These are phyloP conservation scores for Crenichthys baileyi DNA, from an alignment of 2,797 vertebrate species.

Conservation along the genomic window DNA sequence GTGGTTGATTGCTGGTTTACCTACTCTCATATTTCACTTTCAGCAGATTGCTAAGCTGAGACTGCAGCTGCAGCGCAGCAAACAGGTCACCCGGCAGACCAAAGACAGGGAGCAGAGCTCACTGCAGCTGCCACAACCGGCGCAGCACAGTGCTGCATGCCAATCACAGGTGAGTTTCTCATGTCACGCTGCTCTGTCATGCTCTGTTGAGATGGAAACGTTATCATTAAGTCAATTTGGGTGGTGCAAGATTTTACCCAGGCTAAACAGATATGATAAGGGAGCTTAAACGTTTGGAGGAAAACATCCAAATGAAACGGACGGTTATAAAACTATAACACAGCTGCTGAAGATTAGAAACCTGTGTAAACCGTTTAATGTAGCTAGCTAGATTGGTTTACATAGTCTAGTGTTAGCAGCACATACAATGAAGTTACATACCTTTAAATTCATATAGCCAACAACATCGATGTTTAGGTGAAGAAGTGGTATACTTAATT, in stretches of 20 bases:
- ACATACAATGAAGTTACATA: neutral
- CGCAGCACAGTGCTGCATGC: slow-evolving; percentile 79
- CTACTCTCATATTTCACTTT: slow-evolving; percentile 45
- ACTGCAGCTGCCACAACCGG: slow-evolving; percentile 84
- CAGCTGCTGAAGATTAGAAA: slow-evolving; percentile 30
- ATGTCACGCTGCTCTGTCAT: neutral
- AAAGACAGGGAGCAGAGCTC: slow-evolving; percentile 90
- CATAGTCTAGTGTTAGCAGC: neutral
- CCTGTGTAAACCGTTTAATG: neutral
- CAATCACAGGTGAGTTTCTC: slow-evolving; percentile 86
- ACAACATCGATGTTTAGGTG: slow-evolving; percentile 1
- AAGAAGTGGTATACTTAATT: neutral
- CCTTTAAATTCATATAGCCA: neutral
- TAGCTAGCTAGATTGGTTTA: neutral
- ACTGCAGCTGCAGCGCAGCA: slow-evolving; percentile 92
- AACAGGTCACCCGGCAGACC: slow-evolving; percentile 88
- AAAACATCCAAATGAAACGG: slow-evolving; percentile 23
- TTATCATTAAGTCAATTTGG: slow-evolving; percentile 29
- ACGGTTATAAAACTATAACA: slow-evolving; percentile 24
- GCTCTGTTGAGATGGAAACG: slow-evolving; percentile 34
- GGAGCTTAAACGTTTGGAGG: slow-evolving; percentile 27
- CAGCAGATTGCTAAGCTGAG: slow-evolving; percentile 95
- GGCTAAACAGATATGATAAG: slow-evolving; percentile 25
- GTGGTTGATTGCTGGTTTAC: neutral
- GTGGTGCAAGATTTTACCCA: slow-evolving; percentile 33